Base-by-base conservation (phyloP, 2,888 invertebrate species). In the Trachelus iudaicus region DNA sequence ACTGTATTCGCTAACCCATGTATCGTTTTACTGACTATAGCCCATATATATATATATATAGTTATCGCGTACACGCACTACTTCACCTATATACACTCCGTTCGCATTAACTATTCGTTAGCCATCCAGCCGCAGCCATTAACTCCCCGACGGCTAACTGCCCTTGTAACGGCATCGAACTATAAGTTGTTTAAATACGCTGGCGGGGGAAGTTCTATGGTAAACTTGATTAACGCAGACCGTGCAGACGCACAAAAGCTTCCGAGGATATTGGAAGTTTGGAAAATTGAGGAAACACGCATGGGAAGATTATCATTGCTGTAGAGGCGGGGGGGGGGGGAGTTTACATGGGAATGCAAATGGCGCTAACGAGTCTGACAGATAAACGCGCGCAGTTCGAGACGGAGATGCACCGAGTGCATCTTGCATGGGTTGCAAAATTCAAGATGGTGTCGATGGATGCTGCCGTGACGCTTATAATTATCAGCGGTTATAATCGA, bases 271-370 rank as follows among this genome's bases (percentile, higher is more conserved):
- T 4, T 15, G 40, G 0, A 15, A 23, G 9, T 13, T 23, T 56
- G 23, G 40, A 3, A 56, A 56, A 56, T 23, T 9, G 9, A 9
- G 40, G 40, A 56, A 56, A 56, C 40, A 0, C 40, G 23, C 15
- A 23, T 23, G 40, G 40, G 40, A 23, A 23, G 40, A 56, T 56
- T 9, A 56, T 23, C 6, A 4, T 13, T 9, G 40, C 2, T 13
- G 15, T 1, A 6, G 40, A 15, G 6, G 6, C 6, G 37, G 13
- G 13, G 37, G 37, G 37, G 6, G 33, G 3, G 33, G 33, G 33
- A 3, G 3, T 6, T 13, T 3, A 78, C 77, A 83, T 84, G 83
- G 80, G 82, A 85, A 86, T 87, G 86, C 82, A 88, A 87, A 86
- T 87, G 86, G 84, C 81, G 79, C 23, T 56, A 56, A 56, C 15